Base-by-base conservation (phyloP, 2,888 invertebrate genomes). In the Drosophila paranaensis region DNA sequence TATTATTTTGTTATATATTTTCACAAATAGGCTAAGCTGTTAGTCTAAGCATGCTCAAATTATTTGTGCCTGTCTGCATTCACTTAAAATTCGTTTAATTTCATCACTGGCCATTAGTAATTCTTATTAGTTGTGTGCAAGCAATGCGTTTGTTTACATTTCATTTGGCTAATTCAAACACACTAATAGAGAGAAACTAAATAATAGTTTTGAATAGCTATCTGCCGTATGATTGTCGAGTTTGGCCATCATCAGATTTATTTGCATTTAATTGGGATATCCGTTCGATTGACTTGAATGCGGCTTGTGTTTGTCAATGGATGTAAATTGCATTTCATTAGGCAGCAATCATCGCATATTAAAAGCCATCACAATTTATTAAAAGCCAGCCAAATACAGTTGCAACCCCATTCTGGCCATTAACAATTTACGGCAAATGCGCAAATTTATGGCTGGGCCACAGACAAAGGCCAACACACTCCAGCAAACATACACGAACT, bases 311-410 rank as follows among this genome's bases (percentile, higher is more conserved):
- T 35, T 58, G 42, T 48, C 20, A 50, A 50, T 43, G 20, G 11
- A 60, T 14, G 54, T 55, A 33, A 63, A 56, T 67, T 72, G 27
- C 42, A 72, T 60, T 67, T 54, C 43, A 54, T 60, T 71, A 53
- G 42, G 13, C 68, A 40, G 60, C 33, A 48, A 64, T 46, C 56
- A 53, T n/a, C 56, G 56, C 27, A 35, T 48, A 63, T 75, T 68
- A 62, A 78, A 76, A 61, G 63, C 62, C 70, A 69, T 58, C 46
- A 63, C 48, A 65, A 79, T 63, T 62, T 61, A 66, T 60, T 60
- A 35, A 67, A 55, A 16, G 46, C 37, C 14, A 48, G 46, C 30
- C 48, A 62, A 67, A 61, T 67, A 48, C 20, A 62, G 64, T 74
- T 63, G 71, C 74, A 60, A 42, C 62, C 53, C 53, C 48, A 25